Evolutionary conservation across 2,797 vertebrate genomes (phyloP).

Genomic region (Chloroceryle inda): DNA sequence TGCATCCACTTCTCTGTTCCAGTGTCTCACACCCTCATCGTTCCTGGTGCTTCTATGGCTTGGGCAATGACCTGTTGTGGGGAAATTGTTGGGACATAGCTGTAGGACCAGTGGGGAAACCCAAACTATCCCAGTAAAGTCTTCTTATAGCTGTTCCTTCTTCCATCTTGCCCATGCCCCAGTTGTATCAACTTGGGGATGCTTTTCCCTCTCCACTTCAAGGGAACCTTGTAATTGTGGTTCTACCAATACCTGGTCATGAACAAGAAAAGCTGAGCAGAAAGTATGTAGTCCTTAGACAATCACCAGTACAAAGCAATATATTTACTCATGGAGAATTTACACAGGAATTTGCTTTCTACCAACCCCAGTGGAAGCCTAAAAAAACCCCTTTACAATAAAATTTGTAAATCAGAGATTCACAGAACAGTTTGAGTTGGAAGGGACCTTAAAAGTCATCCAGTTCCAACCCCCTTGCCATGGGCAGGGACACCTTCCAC

Average conservation of each 20-base stretch:
- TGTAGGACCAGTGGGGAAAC: not conserved
- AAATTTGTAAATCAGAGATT: not conserved
- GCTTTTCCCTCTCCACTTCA: not conserved
- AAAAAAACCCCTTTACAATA: not conserved
- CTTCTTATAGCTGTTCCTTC: not conserved
- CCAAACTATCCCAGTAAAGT: not conserved
- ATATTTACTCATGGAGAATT: not conserved
- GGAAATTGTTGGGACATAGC: not conserved
- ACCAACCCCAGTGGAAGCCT: not conserved
- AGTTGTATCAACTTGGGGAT: not conserved
- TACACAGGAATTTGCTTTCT: not conserved
- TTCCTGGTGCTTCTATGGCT: not conserved
- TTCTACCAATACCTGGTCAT: not conserved
- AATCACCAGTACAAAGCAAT: not conserved
- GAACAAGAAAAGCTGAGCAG: not conserved
- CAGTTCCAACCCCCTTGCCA: not conserved
- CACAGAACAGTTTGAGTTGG: not conserved
- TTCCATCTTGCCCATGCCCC: accelerated
- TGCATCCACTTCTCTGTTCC: not conserved
- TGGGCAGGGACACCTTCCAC: not conserved
- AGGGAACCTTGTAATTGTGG: not conserved
- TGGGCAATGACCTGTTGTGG: too few species aligned
- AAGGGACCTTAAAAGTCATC: not conserved
- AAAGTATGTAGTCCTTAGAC: not conserved
- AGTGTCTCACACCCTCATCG: not conserved